Evolutionary conservation across 2,113 vertebrate genomes (phyloP).

Genomic region (Cranoglanis bouderius): DNA sequence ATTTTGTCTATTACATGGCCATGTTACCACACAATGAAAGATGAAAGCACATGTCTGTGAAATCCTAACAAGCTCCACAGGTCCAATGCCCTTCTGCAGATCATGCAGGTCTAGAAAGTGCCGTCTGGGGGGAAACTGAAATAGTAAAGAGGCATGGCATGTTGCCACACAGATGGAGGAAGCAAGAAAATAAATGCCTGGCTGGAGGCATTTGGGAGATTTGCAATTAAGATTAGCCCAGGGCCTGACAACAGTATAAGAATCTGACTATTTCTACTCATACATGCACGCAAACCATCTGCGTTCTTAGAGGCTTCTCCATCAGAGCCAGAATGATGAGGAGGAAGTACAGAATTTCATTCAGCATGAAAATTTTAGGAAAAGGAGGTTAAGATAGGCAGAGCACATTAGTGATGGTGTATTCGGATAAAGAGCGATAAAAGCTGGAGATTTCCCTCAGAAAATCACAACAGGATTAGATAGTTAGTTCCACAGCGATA

Average conservation of each 20-base stretch:
- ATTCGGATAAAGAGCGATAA: neutral
- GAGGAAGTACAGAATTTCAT: conserved; percentile 34
- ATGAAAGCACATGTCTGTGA: neutral
- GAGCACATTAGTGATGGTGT: conserved; percentile 1
- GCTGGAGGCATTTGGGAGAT: conserved; percentile 49
- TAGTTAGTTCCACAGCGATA: neutral
- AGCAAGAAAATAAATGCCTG: conserved; percentile 44
- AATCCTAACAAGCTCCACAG: conserved; percentile 12
- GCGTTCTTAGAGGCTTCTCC: neutral
- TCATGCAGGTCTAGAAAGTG: conserved; percentile 20
- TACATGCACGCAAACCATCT: conserved; percentile 9
- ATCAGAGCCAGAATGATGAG: neutral
- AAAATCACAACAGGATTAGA: neutral
- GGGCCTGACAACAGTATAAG: conserved; percentile 33
- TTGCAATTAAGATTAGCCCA: conserved; percentile 52
- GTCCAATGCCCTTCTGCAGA: conserved; percentile 36
- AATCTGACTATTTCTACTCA: conserved; percentile 41
- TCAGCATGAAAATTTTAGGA: neutral
- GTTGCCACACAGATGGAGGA: conserved; percentile 54
- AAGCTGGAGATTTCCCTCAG: neutral
- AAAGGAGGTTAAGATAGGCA: neutral
- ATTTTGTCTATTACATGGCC: neutral
- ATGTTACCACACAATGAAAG: neutral
- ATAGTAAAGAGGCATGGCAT: conserved; percentile 48
- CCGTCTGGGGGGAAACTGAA: conserved; percentile 38